Evolutionary conservation across 2,888 invertebrate genomes (phyloP), one percentile per base, ranked within the genome.

Genomic region (Acleris sparsana): DNA sequence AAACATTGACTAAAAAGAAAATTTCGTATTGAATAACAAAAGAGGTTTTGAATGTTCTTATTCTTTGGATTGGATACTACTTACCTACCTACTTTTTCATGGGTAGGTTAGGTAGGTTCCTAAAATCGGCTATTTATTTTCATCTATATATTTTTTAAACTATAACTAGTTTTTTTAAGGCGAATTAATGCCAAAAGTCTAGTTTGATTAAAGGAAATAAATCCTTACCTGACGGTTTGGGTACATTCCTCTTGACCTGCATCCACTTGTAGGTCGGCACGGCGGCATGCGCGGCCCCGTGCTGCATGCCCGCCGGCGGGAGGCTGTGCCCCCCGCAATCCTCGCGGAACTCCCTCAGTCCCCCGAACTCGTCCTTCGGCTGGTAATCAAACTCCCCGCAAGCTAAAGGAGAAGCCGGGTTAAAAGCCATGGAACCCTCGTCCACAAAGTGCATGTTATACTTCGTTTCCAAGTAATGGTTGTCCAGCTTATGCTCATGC

Each of bases 181-280:
- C 4, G 4, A 25, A 6, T 25, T n/a, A 25, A 25, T 25, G 25
- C 29, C 29, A 1, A 29, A 9, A 29, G 29, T 29, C 5, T 43
- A 43, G 13, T 43, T 43, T 13, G 17, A 16, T 67, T 55, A 25
- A 25, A 25, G 53, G 44, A 48, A 44, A 44, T 18, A 20, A 0
- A 18, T 17, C 83, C 95, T 94, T 87, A 97, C 98, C 96, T 86
- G 96, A 93, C 76, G 98, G 97, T 91, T 99, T 99, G 58, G 98
- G 98, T 74, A 98, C 97, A 89, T 98, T 98, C 87, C 99, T 94
- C 92, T 99, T 99, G 79, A 99, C 97, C 93, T 99, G 98, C 99
- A 99, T 99, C 99, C 99, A 99, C 88, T 99, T 98, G 90, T 99
- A 99, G 0, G 98, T 98, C 25, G 98, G 98, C 69, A 97, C 95